phyloP scores from a whole-genome alignment of 2,113 vertebrate genomes.

The Rynchops niger region DNA sequence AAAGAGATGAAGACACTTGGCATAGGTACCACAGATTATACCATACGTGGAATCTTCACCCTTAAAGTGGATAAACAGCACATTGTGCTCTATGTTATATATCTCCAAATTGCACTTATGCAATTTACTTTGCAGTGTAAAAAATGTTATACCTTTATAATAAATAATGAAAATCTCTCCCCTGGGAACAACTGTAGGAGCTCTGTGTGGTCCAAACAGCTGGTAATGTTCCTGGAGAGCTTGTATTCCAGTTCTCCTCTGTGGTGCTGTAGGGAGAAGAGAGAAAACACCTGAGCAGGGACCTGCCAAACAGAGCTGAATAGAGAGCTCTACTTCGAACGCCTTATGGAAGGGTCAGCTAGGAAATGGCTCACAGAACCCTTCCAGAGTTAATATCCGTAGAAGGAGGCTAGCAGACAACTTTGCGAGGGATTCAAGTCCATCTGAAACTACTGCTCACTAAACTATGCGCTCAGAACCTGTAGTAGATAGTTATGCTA shows the following conservation, averaged over 20 bases:
- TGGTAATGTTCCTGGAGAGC: background rate
- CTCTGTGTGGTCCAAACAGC: background rate
- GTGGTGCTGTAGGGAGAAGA: background rate
- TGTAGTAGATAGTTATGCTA: background rate
- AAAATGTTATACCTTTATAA: background rate
- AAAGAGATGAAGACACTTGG: background rate
- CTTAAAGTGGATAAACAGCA: background rate
- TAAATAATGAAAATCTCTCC: background rate
- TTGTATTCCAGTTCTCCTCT: background rate
- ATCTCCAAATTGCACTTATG: background rate
- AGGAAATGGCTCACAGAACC: background rate
- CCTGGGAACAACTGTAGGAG: background rate
- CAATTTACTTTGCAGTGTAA: background rate
- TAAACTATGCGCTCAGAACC: background rate
- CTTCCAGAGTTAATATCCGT: background rate
- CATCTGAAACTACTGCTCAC: background rate
- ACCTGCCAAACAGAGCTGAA: background rate
- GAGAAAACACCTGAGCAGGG: background rate
- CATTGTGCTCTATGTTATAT: fast-evolving
- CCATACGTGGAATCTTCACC: background rate
- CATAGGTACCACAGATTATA: background rate
- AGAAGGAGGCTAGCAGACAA: background rate
- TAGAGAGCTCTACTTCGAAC: background rate
- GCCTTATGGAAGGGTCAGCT: background rate
- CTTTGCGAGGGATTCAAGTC: background rate